Evolutionary conservation across 1,140 invertebrate genomes (phyloP).

Genomic region (Papilio aristodemus): DNA sequence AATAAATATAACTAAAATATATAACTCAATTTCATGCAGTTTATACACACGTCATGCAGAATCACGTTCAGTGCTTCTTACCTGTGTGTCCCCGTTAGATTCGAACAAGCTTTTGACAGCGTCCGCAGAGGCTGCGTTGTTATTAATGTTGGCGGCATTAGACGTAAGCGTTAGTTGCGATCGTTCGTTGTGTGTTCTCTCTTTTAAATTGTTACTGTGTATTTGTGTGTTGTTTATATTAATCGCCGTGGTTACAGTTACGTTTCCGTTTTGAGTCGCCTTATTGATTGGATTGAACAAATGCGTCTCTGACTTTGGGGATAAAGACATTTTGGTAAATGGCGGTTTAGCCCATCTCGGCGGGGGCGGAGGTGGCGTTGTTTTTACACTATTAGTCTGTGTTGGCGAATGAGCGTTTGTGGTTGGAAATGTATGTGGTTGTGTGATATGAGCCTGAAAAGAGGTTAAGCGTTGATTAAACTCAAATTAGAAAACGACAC

Average conservation of each 20-base stretch:
- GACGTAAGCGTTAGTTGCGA: slow-evolving; percentile 78
- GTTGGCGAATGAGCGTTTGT: slow-evolving; percentile 68
- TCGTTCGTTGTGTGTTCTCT: slow-evolving; percentile 70
- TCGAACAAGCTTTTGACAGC: slow-evolving; percentile 60
- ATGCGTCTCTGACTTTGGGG: slow-evolving; percentile 82
- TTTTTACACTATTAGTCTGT: slow-evolving; percentile 64
- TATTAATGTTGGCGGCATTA: slow-evolving; percentile 73
- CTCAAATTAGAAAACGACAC: slow-evolving; percentile 45
- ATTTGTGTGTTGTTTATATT: slow-evolving; percentile 84
- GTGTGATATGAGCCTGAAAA: slow-evolving; percentile 81
- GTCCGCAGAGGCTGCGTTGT: slow-evolving; percentile 56
- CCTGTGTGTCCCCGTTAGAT: slow-evolving; percentile 66
- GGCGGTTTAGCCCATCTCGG: slow-evolving; percentile 84
- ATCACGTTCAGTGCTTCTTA: slow-evolving; percentile 50
- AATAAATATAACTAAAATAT: slow-evolving; percentile 41
- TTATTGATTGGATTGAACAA: slow-evolving; percentile 76
- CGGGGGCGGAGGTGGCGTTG: slow-evolving; percentile 82
- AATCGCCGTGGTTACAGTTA: slow-evolving; percentile 91
- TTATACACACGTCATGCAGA: slow-evolving; percentile 52
- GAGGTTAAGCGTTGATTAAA: slow-evolving; percentile 64
- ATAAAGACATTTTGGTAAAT: slow-evolving; percentile 81
- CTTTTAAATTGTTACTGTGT: slow-evolving; percentile 76
- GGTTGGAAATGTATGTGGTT: slow-evolving; percentile 75
- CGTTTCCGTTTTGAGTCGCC: slow-evolving; percentile 81
- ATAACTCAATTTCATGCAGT: slow-evolving; percentile 42